These are phyloP conservation scores for Ispidina picta DNA, from an alignment of 2,797 vertebrate genomes.

Conservation along the genomic window DNA sequence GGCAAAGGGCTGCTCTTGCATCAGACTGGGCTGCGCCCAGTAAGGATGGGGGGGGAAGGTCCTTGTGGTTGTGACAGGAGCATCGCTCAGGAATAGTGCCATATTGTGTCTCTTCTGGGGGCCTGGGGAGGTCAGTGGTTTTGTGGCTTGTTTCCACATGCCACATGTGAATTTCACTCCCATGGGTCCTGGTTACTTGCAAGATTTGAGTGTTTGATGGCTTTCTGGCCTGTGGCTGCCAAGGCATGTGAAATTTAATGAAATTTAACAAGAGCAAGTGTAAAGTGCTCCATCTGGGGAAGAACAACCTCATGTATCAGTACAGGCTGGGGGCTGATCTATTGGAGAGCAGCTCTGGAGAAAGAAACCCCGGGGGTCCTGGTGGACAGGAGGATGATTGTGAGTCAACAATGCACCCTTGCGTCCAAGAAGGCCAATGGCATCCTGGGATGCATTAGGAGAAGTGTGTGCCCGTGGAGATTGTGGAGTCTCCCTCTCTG, in stretches of 20 bases:
- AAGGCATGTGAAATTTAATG: background rate
- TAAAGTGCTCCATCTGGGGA: too few relatives aligned
- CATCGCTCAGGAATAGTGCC: background rate
- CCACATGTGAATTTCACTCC: background rate
- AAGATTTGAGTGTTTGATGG: background rate
- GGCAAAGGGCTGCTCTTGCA: background rate
- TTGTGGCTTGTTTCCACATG: background rate
- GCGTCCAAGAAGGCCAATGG: too few relatives aligned
- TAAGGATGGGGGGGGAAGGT: accelerated
- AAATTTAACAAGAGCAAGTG: too few relatives aligned
- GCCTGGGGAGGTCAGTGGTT: background rate
- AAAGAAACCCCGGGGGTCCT: too few relatives aligned
- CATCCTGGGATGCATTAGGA: too few relatives aligned
- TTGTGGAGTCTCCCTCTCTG: too few relatives aligned
- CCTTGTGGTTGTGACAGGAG: background rate
- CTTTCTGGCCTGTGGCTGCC: background rate
- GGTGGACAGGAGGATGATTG: too few relatives aligned
- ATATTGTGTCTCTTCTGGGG: background rate
- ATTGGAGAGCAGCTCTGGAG: too few relatives aligned
- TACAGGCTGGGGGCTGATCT: too few relatives aligned
- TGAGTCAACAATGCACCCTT: too few relatives aligned
- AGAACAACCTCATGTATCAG: too few relatives aligned
- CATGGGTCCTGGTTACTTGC: background rate
- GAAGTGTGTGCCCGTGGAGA: too few relatives aligned
- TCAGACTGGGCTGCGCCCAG: background rate